Evolutionary conservation across 2,797 vertebrate species (phyloP).

Genomic region (Paramormyrops hopkinsi): DNA sequence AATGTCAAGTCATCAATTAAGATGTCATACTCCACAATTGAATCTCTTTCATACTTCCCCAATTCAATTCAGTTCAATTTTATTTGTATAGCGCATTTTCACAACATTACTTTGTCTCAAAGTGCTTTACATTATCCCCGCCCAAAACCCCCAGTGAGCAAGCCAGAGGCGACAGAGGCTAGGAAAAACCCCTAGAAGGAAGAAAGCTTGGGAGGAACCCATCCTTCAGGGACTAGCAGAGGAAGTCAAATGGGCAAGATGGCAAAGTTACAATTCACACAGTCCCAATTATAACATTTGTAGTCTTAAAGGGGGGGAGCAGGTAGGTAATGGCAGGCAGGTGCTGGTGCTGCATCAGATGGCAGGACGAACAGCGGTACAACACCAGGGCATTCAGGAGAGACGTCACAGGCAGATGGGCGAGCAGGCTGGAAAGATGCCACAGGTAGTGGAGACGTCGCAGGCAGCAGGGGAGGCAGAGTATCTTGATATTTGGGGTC

Average conservation of each 20-base stretch:
- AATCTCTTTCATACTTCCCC: conserved; percentile 34
- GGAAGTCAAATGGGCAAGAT: neutral
- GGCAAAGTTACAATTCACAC: neutral
- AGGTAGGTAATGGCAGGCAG: neutral
- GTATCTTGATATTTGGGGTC: no score
- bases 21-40: conserved; percentile 41
- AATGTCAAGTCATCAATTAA: conserved; percentile 50
- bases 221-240: neutral
- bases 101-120: neutral
- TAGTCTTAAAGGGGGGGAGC: neutral
- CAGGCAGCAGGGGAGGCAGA: no score
- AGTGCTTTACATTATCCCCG: neutral
- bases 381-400: no score
- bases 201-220: neutral
- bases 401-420: no score
- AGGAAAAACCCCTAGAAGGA: neutral
- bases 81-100: neutral
- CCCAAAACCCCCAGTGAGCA: neutral
- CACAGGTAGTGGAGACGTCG: no score
- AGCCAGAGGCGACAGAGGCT: neutral
- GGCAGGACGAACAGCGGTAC: no score
- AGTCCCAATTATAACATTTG: neutral
- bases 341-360: neutral
- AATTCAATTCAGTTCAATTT: conserved; percentile 10
- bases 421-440: no score